Conservation (phyloP, 2,113 vertebrate genomes). For the Eidolon helvum region DNA sequence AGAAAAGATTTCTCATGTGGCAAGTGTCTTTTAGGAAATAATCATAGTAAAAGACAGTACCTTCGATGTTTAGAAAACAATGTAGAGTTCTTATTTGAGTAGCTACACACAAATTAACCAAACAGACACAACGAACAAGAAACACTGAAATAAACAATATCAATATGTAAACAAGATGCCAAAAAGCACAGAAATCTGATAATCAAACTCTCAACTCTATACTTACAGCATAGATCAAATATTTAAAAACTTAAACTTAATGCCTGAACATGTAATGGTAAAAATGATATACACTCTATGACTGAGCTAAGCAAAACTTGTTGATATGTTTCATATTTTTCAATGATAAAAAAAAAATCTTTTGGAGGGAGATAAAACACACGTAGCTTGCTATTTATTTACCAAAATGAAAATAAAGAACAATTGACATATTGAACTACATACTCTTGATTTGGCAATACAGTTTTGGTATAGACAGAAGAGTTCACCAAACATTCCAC, state of each 20-base stretch:
- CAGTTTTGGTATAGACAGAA: background rate
- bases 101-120: background rate
- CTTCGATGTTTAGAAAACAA: background rate
- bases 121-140: background rate
- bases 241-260: constrained; percentile 40
- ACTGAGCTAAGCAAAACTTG: background rate
- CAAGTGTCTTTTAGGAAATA: background rate
- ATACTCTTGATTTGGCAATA: background rate
- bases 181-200: background rate
- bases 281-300: background rate
- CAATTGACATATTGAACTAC: background rate
- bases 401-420: background rate
- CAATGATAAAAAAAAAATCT: background rate
- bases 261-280: background rate
- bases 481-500: background rate
- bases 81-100: background rate
- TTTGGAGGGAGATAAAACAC: background rate
- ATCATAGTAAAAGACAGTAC: background rate
- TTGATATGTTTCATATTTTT: background rate
- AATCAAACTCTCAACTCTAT: background rate
- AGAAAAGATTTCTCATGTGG: background rate
- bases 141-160: background rate
- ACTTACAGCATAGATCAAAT: background rate
- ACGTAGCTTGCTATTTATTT: background rate
- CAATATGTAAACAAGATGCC: background rate